A percentile compares a stretch with the other conserved stretches of the same genome.
Conservation (phyloP, 2,113 vertebrate genomes). For the Clarias macrocephalus region DNA sequence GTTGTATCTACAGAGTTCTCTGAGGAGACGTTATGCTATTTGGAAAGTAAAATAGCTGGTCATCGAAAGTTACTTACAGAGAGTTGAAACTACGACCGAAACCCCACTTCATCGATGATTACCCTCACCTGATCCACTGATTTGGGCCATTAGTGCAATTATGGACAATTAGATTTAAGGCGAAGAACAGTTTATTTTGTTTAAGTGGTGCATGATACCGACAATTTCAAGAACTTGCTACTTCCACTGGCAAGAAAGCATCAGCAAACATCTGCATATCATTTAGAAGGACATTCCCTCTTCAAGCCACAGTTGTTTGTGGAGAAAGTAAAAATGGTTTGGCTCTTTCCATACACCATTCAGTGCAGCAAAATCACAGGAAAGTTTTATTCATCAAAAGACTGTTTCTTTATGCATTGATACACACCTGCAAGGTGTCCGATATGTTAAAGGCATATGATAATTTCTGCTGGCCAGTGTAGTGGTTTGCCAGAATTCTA, state of each 20-base stretch:
- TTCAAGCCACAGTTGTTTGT: too few relatives aligned
- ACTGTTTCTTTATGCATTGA: too few relatives aligned
- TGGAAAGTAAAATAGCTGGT: background rate
- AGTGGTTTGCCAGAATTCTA: background rate
- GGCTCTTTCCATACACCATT: background rate
- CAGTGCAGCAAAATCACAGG: conserved; percentile 26
- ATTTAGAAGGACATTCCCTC: too few relatives aligned
- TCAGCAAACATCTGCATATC: background rate
- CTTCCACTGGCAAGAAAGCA: background rate
- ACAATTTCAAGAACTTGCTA: conserved; percentile 30
- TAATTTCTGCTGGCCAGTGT: background rate
- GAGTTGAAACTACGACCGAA: background rate
- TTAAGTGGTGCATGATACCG: conserved; percentile 24
- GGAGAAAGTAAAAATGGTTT: too few relatives aligned
- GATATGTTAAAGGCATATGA: conserved; percentile 24
- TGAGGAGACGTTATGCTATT: too few relatives aligned
- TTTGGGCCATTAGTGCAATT: conserved; percentile 29
- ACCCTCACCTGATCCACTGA: conserved; percentile 10
- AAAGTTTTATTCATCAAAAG: conserved; percentile 12
- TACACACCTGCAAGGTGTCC: conserved; percentile 16
- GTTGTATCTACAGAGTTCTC: too few relatives aligned
- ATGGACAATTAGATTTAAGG: conserved; percentile 23
- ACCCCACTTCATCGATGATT: conserved; percentile 30
- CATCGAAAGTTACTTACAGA: conserved; percentile 14
- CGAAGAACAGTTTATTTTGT: conserved; percentile 23